These are phyloP conservation scores for Odocoileus hemionus DNA, from an alignment of 2,113 vertebrate genomes.

Conservation along the genomic window DNA sequence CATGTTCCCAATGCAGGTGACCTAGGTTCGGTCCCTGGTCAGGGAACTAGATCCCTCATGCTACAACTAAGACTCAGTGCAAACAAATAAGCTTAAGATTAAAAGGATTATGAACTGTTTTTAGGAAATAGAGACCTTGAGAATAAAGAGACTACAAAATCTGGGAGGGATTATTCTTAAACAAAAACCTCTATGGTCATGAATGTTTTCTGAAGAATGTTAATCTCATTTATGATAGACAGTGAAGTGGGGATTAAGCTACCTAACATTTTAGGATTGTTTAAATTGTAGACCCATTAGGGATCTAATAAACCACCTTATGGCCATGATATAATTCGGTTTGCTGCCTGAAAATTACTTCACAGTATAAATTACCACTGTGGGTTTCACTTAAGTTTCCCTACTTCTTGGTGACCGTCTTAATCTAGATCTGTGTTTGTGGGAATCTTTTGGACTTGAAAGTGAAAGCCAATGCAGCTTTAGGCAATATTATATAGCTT, in stretches of 20 bases:
- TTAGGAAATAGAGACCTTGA: neutral
- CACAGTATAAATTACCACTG: neutral
- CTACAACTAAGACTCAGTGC: neutral
- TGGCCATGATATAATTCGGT: neutral
- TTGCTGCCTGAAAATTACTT: neutral
- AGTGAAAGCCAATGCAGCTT: neutral
- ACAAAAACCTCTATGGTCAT: neutral
- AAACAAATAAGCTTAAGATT: neutral
- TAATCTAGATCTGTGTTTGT: neutral
- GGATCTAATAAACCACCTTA: neutral
- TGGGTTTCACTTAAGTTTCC: neutral
- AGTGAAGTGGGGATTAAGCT: neutral
- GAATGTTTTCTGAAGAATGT: neutral
- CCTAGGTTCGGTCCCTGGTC: neutral
- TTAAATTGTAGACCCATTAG: neutral
- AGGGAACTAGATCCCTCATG: neutral
- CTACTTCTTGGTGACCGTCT: neutral
- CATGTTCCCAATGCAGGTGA: neutral
- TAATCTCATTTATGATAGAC: neutral
- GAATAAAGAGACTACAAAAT: neutral
- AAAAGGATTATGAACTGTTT: neutral
- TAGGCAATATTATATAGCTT: neutral
- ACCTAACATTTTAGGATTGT: neutral
- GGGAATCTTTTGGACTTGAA: neutral
- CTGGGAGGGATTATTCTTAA: neutral